Evolutionary conservation across 2,113 vertebrate genomes (phyloP).

Genomic region (Solea solea): DNA sequence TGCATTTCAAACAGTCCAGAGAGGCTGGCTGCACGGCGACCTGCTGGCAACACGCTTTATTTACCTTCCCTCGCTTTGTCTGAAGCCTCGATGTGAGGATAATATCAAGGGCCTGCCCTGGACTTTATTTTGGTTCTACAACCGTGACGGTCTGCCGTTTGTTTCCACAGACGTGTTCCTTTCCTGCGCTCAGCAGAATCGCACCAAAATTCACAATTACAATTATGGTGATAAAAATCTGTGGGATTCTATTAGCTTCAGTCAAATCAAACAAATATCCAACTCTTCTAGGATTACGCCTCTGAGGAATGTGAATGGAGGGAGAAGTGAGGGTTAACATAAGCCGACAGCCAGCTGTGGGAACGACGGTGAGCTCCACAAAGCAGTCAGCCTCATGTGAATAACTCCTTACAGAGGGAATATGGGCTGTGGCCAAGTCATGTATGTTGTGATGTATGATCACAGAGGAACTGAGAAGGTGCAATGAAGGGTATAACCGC

Average conservation of each 20-base stretch:
- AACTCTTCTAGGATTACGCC: conserved; percentile 16
- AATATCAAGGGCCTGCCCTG: conserved; percentile 5
- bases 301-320: conserved; percentile 23
- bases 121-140: conserved; percentile 30
- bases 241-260: conserved; percentile 11
- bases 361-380: conserved; percentile 33
- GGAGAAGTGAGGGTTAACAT: conserved; percentile 31
- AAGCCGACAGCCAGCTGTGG: conserved; percentile 42
- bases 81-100: conserved; percentile 20
- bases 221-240: conserved; percentile 44
- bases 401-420: conserved; percentile 32
- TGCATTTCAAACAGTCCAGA: conserved; percentile 43
- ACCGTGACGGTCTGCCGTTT: conserved; percentile 6
- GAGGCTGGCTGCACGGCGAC: conserved; percentile 24
- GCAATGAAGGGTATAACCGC: conserved; percentile 36
- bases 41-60: conserved; percentile 30
- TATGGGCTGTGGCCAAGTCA: conserved; percentile 30
- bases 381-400: conserved; percentile 45
- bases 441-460: conserved; percentile 31
- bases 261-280: conserved; percentile 30
- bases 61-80: conserved; percentile 42
- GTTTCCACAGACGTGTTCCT: conserved; percentile 30
- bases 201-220: conserved; percentile 25
- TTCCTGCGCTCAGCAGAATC: conserved; percentile 29
- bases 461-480: conserved; percentile 39